These are phyloP conservation scores for Panagrolaimus sp. DNA, from an alignment of 1,140 invertebrate species.

Conservation along the genomic window DNA sequence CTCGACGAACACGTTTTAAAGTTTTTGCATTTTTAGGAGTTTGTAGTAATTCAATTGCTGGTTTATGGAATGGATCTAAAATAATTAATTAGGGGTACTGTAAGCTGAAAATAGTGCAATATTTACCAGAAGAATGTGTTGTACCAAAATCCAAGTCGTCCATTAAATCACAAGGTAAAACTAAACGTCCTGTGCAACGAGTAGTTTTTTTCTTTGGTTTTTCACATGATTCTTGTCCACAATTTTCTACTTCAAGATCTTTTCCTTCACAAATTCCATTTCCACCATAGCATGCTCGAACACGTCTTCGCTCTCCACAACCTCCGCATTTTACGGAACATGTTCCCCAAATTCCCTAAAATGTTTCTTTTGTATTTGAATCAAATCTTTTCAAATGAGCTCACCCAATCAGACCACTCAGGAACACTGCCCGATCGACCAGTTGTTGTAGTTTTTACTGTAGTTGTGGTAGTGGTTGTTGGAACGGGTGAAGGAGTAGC, in stretches of 20 bases:
- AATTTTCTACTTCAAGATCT: constrained; percentile 18
- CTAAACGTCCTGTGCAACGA: constrained; percentile 44
- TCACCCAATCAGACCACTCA: constrained; percentile 12
- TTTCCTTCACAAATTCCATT: constrained; percentile 31
- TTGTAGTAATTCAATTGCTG: constrained; percentile 11
- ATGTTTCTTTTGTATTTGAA: not conserved
- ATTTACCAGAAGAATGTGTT: constrained; percentile 15
- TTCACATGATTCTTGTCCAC: constrained; percentile 25
- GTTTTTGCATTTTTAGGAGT: constrained; percentile 29
- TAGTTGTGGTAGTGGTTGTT: constrained; percentile 25
- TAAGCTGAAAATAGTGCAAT: too few relatives aligned
- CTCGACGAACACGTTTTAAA: constrained; percentile 17
- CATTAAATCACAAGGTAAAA: constrained; percentile 50
- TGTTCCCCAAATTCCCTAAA: constrained; percentile 34
- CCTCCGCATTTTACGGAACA: constrained; percentile 48
- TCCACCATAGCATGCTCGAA: constrained; percentile 47
- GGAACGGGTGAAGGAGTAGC: not conserved
- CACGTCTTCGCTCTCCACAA: constrained; percentile 41
- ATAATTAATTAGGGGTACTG: too few relatives aligned
- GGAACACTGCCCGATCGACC: not conserved
- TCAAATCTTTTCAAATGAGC: too few relatives aligned
- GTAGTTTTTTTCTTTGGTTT: constrained; percentile 16
- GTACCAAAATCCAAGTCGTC: constrained; percentile 48
- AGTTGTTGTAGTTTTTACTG: constrained; percentile 16
- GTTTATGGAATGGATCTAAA: constrained; percentile 18